Conservation (phyloP, 2,888 invertebrate species). For the Gari tellinella region DNA sequence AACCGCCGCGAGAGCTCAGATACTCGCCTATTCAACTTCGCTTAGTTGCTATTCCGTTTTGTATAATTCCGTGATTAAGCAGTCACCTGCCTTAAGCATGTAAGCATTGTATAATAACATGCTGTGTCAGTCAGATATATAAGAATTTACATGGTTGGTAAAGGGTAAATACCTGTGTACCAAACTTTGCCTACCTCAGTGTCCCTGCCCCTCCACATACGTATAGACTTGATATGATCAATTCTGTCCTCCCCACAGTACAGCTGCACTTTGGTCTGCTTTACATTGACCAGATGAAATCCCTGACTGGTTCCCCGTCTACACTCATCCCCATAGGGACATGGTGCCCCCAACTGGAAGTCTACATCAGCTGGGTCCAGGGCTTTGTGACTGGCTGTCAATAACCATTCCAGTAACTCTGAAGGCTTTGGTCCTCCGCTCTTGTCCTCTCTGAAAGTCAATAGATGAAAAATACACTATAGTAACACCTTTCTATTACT, state of each 20-base stretch:
- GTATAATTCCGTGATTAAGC: no score
- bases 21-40: no score
- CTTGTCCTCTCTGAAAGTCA: conserved; percentile 52
- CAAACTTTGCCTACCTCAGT: conserved; percentile 6
- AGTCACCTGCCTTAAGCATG: no score
- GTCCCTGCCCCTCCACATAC: conserved; percentile 54
- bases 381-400: conserved; percentile 23
- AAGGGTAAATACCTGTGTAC: no score
- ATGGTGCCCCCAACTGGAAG: conserved; percentile 41
- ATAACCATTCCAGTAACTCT: conserved; percentile 46
- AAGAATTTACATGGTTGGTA: no score
- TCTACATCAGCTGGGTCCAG: conserved; percentile 22
- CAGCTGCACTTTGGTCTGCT: conserved; percentile 36
- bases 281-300: conserved; percentile 60
- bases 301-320: conserved; percentile 5
- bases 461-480: no score
- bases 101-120: no score
- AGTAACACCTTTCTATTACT: no score
- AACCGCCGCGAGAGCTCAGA: no score
- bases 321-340: conserved; percentile 50
- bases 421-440: conserved; percentile 5
- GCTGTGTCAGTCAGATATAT: no score
- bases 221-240: conserved; percentile 53
- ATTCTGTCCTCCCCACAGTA: conserved; percentile 61
- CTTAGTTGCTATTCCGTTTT: no score